These are phyloP conservation scores for Hyperoplus immaculatus DNA, from an alignment of 2,797 vertebrate species.

Conservation along the genomic window DNA sequence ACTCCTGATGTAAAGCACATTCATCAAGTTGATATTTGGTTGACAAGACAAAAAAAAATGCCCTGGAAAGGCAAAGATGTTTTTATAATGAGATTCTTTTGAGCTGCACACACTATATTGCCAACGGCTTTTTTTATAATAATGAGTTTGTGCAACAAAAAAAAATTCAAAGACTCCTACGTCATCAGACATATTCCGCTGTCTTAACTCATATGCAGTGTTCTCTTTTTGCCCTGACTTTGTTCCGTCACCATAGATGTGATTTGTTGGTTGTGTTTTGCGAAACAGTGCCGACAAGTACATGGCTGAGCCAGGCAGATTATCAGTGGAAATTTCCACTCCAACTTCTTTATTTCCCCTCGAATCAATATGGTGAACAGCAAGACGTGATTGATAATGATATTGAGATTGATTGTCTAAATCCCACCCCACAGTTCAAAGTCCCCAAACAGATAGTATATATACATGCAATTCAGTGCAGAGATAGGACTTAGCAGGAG, in stretches of 20 bases:
- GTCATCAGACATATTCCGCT: conserved; percentile 7
- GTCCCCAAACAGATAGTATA: conserved; percentile 87
- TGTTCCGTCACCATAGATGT: conserved; percentile 33
- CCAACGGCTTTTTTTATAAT: conserved; percentile 34
- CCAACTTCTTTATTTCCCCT: conserved; percentile 88
- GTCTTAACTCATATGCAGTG: conserved; percentile 10
- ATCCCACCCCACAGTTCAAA: conserved; percentile 90
- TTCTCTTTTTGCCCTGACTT: conserved; percentile 37
- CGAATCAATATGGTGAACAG: conserved; percentile 88
- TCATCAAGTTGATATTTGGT: conserved; percentile 74
- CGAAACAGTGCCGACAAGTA: conserved; percentile 78
- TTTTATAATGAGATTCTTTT: conserved; percentile 59
- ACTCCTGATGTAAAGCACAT: conserved; percentile 69
- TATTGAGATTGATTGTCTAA: conserved; percentile 93
- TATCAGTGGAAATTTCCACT: conserved; percentile 90
- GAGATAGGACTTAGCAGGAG: conserved; percentile 84
- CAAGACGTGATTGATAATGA: conserved; percentile 90
- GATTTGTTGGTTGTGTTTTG: conserved; percentile 67
- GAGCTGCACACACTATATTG: conserved; percentile 42
- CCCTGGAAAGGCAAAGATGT: conserved; percentile 35
- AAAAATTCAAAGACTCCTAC: conserved; percentile 33
- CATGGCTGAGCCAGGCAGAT: conserved; percentile 88
- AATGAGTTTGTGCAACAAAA: conserved; percentile 38
- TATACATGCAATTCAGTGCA: conserved; percentile 85
- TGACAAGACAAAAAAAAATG: conserved; percentile 61